Evolutionary conservation across 2,888 invertebrate species (phyloP), one percentile per base, ranked within the genome.

Genomic region (Harpagoxenus sublaevis): DNA sequence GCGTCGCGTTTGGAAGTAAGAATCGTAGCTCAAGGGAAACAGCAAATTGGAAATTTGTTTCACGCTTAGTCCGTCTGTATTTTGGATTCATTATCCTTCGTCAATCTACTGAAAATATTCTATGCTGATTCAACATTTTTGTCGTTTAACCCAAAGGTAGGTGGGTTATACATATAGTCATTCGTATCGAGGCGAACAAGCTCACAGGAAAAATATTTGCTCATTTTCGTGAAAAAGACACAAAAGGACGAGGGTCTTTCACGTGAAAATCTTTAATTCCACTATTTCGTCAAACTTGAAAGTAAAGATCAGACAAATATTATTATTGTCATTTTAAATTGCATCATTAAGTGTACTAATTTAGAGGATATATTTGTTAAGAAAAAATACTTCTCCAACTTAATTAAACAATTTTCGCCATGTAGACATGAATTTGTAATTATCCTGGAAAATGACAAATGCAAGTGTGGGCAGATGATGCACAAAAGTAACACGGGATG

Each of bases 181-280:
- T 15, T 60, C n/a, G 12, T 10, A 23, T 31, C 8, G 45, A 18
- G 6, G 15, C 23, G 23, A 2, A 23, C 63, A 18, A 53, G n/a
- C 15, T 65, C 12, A 28, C 23, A 77, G n/a, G 18, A 31, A 23
- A 77, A 77, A 77, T 77, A 65, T 77, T 77, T 65, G 10, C 10
- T 42, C 15, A 23, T n/a, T 3, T 15, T 53, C 12, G 6, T 31
- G 28, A 42, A 60, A 31, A 60, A 48, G 2, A 10, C 3, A 48
- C 6, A 48, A 5, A 31, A 53, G 15, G 10, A 15, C 10, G 15
- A 23, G 53, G 51, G 6, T 73, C 6, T 28, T 28, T 70, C 42
- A 42, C 28, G 6, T 23, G 23, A 23, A 18, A 57, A 42, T 57
- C 42, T 74, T 60, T n/a, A 62, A 62, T 63, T 62, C 3, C 35